These are phyloP conservation scores for Metacarcinus magister DNA, from an alignment of 2,888 invertebrate genomes.

Conservation along the genomic window DNA sequence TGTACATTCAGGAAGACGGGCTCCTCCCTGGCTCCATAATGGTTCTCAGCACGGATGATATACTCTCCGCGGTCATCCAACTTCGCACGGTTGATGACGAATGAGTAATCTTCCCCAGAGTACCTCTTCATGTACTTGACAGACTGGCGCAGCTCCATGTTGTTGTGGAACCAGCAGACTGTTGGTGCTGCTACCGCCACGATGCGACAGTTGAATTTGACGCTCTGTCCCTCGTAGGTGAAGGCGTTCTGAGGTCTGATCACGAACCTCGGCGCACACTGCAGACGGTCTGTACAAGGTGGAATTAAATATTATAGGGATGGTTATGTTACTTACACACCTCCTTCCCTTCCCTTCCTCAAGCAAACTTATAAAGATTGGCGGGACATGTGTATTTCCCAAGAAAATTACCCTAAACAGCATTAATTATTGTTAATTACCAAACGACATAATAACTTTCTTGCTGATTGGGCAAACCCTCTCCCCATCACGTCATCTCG, in stretches of 20 bases:
- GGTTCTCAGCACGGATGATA: constrained; percentile 97
- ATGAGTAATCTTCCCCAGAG: constrained; percentile 97
- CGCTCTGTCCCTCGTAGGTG: constrained; percentile 98
- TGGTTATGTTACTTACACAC: background rate
- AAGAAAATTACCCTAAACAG: too few relatives aligned
- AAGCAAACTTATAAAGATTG: too few relatives aligned
- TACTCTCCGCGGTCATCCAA: constrained; percentile 98
- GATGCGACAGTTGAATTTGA: constrained; percentile 98
- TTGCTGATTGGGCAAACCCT: too few relatives aligned
- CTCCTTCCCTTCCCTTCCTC: background rate
- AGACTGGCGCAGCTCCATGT: constrained; percentile 96
- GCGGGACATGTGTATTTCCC: too few relatives aligned
- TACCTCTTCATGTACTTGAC: constrained; percentile 99
- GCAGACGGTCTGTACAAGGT: constrained; percentile 90
- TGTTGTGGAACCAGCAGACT: constrained; percentile 97
- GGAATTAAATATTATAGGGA: background rate
- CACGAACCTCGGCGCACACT: constrained; percentile 99
- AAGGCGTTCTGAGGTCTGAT: constrained; percentile 98
- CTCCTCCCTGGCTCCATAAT: constrained; percentile 97
- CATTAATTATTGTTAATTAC: too few relatives aligned
- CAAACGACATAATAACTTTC: too few relatives aligned
- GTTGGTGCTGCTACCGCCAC: constrained; percentile 97
- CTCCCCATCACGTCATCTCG: too few relatives aligned
- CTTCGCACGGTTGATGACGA: constrained; percentile 98
- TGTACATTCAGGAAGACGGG: constrained; percentile 98